phyloP scores from a whole-genome alignment of 2,113 vertebrate genomes.

The Gasterosteus aculeatus region DNA sequence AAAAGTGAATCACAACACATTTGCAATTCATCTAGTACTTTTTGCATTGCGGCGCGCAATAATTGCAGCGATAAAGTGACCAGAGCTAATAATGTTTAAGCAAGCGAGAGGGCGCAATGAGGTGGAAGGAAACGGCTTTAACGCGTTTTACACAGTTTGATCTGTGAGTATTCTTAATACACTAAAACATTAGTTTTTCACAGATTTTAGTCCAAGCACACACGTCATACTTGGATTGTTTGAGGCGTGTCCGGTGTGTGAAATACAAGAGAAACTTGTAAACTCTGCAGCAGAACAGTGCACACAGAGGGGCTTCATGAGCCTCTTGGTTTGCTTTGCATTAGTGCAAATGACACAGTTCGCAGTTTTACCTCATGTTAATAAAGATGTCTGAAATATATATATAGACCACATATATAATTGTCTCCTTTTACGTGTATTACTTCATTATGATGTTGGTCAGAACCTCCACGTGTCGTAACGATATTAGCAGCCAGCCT shows the following conservation, averaged over 20 bases:
- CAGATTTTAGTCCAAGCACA: not conserved
- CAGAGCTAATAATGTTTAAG: slow-evolving; percentile 71
- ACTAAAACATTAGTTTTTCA: not conserved
- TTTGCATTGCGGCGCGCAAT: slow-evolving; percentile 69
- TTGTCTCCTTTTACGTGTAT: not conserved
- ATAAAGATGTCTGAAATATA: not conserved
- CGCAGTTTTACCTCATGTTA: not conserved
- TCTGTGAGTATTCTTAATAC: not conserved
- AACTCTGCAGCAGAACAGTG: not conserved
- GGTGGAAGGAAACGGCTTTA: slow-evolving; percentile 52
- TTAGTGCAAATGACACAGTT: not conserved
- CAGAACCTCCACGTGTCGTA: not conserved
- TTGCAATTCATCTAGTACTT: slow-evolving; percentile 63
- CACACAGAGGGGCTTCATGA: not conserved
- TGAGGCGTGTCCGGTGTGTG: not conserved
- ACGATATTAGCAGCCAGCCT: slow-evolving; percentile 12
- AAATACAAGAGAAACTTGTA: no score
- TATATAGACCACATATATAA: no score
- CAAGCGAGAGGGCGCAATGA: slow-evolving; percentile 64
- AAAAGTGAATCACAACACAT: slow-evolving; percentile 56
- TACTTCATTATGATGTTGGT: slow-evolving; percentile 7
- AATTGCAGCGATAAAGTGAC: slow-evolving; percentile 75
- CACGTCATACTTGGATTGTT: not conserved
- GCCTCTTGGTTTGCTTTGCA: not conserved
- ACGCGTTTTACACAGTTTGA: slow-evolving; percentile 17